Conservation (phyloP, 2,888 invertebrate genomes). For the Meganola albula region DNA sequence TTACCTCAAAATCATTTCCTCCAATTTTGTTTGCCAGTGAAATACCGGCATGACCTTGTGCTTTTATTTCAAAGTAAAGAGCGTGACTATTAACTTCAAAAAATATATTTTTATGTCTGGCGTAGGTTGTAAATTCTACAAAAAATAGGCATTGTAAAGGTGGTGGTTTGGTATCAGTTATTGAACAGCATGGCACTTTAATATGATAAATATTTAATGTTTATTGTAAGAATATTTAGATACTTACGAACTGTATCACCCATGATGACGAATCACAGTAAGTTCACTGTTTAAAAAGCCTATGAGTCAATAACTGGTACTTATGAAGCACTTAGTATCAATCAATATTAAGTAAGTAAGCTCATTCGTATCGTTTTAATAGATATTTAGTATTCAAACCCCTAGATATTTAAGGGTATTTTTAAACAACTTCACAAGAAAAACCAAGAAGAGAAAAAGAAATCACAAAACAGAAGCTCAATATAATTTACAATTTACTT, state of each 20-base stretch:
- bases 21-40: conserved; percentile 37
- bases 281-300: too few species aligned
- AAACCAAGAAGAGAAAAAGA: too few species aligned
- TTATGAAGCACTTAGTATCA: background rate
- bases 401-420: background rate
- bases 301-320: background rate
- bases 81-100: conserved; percentile 43
- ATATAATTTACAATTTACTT: too few species aligned
- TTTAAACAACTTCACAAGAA: background rate
- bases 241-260: conserved; percentile 22
- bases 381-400: too few species aligned
- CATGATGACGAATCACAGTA: too few species aligned
- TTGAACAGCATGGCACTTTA: background rate
- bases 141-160: conserved; percentile 6
- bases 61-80: conserved; percentile 46
- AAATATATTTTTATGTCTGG: conserved; percentile 37
- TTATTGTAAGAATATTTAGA: background rate
- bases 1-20: conserved; percentile 39
- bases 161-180: background rate
- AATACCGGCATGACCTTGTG: conserved; percentile 35
- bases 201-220: background rate
- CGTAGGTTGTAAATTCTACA: conserved; percentile 45
- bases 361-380: too few species aligned
- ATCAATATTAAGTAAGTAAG: too few species aligned
- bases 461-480: too few species aligned